Conservation (phyloP, 2,113 vertebrate genomes). For the Megatriorchis doriae region DNA sequence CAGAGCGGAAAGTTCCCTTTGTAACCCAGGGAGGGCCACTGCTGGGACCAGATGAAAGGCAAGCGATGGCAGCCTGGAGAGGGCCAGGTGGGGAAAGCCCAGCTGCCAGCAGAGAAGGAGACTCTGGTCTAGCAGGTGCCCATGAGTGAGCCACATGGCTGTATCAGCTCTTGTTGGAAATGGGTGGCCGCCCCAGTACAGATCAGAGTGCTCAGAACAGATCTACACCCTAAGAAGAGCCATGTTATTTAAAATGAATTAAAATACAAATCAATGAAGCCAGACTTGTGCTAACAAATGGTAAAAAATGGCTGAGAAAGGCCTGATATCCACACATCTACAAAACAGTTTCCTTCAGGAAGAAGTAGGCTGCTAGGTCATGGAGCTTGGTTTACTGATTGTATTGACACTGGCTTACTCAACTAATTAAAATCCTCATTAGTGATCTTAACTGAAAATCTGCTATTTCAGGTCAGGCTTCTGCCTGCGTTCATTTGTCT, state of each 20-base stretch:
- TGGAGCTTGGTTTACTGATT: conserved; percentile 15
- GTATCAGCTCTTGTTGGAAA: not conserved
- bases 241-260: not conserved
- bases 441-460: conserved; percentile 37
- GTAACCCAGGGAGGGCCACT: not conserved
- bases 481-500: not conserved
- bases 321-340: not conserved
- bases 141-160: rapidly evolving
- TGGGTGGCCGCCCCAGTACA: not conserved
- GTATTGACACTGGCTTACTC: not conserved
- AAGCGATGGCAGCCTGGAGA: not conserved
- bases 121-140: not conserved
- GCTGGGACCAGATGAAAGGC: not conserved
- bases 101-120: not conserved
- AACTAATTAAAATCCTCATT: conserved; percentile 67
- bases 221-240: not conserved
- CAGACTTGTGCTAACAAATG: not conserved
- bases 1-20: not conserved
- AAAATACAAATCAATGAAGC: not conserved
- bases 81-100: not conserved
- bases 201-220: not conserved
- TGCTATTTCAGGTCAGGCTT: conserved; percentile 39
- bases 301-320: not conserved
- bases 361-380: conserved; percentile 55
- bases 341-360: not conserved